Evolutionary conservation across 2,797 vertebrate species (phyloP).

Genomic region (Numenius phaeopus): DNA sequence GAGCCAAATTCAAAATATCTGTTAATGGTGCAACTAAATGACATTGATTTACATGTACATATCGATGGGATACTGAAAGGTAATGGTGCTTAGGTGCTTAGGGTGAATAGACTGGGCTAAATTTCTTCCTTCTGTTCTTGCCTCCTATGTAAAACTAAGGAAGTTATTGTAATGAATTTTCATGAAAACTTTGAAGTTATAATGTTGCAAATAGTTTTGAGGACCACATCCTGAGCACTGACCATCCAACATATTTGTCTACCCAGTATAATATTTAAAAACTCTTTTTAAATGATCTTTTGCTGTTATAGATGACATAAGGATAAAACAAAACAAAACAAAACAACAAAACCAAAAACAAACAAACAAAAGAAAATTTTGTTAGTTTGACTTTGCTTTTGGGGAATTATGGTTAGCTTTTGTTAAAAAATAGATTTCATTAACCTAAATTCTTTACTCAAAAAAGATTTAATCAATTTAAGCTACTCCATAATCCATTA

Average conservation of each 20-base stretch:
- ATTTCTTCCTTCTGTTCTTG: neutral
- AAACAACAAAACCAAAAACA: neutral
- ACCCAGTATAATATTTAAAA: neutral
- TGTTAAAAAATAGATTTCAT: neutral
- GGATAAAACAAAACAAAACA: neutral
- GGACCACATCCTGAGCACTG: neutral
- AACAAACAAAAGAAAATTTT: too few relatives aligned
- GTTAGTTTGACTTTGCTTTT: neutral
- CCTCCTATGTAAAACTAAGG: neutral
- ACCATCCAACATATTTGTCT: neutral
- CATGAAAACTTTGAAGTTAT: neutral
- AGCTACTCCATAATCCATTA: neutral
- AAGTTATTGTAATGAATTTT: neutral
- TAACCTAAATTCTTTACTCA: neutral
- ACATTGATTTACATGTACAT: neutral
- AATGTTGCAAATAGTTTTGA: neutral
- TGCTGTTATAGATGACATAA: neutral
- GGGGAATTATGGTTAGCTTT: neutral
- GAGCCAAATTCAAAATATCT: conserved; percentile 1
- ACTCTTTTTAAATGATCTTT: neutral
- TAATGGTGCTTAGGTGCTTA: neutral
- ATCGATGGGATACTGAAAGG: neutral
- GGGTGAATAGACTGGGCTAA: neutral
- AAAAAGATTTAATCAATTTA: neutral
- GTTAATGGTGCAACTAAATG: neutral